These are phyloP conservation scores for Aleiodes testaceus DNA, from an alignment of 2,888 invertebrate species.

Conservation along the genomic window DNA sequence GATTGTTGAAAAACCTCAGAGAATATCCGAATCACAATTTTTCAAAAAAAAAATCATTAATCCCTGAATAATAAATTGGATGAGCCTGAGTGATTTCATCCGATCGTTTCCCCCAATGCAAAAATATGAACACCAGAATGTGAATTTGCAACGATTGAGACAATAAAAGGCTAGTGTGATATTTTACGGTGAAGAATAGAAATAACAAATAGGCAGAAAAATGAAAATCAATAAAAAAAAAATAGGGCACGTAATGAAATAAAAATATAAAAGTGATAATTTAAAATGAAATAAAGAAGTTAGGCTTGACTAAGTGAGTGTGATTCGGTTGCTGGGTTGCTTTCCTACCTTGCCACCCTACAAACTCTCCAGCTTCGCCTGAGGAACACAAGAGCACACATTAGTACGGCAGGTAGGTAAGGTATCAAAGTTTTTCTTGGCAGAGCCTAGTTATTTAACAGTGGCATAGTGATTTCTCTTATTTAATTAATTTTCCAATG, in stretches of 20 bases:
- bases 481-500: conserved; percentile 34
- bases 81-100: no score
- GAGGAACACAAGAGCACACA: conserved; percentile 79
- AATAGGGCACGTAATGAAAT: conserved; percentile 44
- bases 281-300: conserved; percentile 57
- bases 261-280: conserved; percentile 56
- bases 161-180: conserved; percentile 47
- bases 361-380: conserved; percentile 86
- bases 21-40: conserved; percentile 31
- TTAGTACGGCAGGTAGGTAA: conserved; percentile 74
- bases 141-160: conserved; percentile 37
- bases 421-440: conserved; percentile 70
- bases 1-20: conserved; percentile 15
- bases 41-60: conserved; percentile 28
- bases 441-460: conserved; percentile 72
- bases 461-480: conserved; percentile 64
- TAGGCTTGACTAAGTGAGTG: conserved; percentile 72
- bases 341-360: conserved; percentile 84
- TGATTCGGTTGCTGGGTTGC: conserved; percentile 75
- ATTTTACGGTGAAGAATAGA: conserved; percentile 38
- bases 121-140: conserved; percentile 14
- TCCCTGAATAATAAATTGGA: conserved; percentile 5
- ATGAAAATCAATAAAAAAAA: conserved; percentile 44
- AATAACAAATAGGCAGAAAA: conserved; percentile 57
- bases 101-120: conserved; percentile 9